Conservation (phyloP, 92 coral and sea anemone genomes). For the Porites divaricata region DNA sequence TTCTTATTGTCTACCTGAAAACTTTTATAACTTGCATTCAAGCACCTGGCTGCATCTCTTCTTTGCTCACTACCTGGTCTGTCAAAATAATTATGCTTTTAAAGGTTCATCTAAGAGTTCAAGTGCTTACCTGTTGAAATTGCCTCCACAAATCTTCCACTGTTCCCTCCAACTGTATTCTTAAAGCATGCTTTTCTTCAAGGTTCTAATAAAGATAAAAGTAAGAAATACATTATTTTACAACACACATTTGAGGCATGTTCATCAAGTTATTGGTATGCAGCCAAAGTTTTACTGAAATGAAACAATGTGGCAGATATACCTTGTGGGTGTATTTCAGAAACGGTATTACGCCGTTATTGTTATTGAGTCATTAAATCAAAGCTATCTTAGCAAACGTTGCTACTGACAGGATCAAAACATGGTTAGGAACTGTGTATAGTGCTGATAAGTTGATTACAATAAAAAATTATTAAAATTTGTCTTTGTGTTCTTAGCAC, state of each 20-base stretch:
- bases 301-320: too few species aligned
- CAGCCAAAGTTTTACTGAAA: not conserved
- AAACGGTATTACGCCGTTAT: too few species aligned
- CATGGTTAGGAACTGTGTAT: too few species aligned
- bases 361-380: too few species aligned
- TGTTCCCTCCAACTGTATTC: constrained; percentile 98
- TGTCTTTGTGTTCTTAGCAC: too few species aligned
- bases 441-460: too few species aligned
- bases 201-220: constrained; percentile 66
- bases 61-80: not conserved
- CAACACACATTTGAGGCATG: too few species aligned
- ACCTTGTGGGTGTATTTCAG: too few species aligned
- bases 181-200: constrained; percentile 96
- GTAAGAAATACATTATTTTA: too few species aligned
- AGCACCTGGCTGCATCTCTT: not conserved
- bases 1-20: too few species aligned
- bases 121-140: constrained; percentile 82
- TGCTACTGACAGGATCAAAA: not conserved
- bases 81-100: too few species aligned
- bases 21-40: not conserved
- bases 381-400: not conserved
- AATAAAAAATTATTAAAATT: too few species aligned
- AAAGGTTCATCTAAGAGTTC: not conserved
- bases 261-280: not conserved
- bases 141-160: constrained; percentile 99